A percentile compares a stretch with the other conserved stretches of the same genome.
Evolutionary conservation across 35 echinoderm and acorn worm species (phyloP).

Genomic region (Ptychodera flava): DNA sequence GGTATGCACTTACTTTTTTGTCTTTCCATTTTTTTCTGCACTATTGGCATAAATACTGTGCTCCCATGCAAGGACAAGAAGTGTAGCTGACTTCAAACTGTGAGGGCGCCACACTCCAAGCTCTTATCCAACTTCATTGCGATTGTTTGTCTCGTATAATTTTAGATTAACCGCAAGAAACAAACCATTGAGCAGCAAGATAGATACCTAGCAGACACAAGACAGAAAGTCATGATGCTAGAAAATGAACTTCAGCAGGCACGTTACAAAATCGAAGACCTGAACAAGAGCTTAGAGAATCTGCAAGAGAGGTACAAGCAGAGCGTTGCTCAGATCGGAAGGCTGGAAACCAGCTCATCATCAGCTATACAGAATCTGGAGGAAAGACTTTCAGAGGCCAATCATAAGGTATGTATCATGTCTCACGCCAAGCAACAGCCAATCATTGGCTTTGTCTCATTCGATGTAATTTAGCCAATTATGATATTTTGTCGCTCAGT

Average conservation of each 20-base stretch:
- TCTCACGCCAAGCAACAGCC: neutral
- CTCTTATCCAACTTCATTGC: too few relatives aligned
- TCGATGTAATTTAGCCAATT: too few relatives aligned
- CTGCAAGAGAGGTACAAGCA: slow-evolving; percentile 67
- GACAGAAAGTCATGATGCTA: slow-evolving; percentile 45
- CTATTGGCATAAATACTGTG: too few relatives aligned
- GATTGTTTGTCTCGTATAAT: too few relatives aligned
- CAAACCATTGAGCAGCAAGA: slow-evolving; percentile 55
- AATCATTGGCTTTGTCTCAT: too few relatives aligned
- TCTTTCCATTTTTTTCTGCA: too few relatives aligned
- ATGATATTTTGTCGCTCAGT: too few relatives aligned
- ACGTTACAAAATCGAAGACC: slow-evolving; percentile 52
- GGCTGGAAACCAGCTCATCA: slow-evolving; percentile 43
- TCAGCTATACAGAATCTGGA: slow-evolving; percentile 53
- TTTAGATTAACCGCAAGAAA: slow-evolving; percentile 53
- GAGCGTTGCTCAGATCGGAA: slow-evolving; percentile 50
- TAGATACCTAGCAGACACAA: slow-evolving; percentile 29
- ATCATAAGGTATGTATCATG: slow-evolving; percentile 52
- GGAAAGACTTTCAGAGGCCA: slow-evolving; percentile 56
- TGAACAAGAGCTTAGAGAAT: slow-evolving; percentile 51
- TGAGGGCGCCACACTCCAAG: too few relatives aligned
- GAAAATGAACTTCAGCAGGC: slow-evolving; percentile 57
- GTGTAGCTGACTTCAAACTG: too few relatives aligned
- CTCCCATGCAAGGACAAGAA: too few relatives aligned
- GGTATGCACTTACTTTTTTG: too few relatives aligned